Percentiles rank a stretch among this genome's conserved stretches.
phyloP scores from a whole-genome alignment of 2,113 vertebrate genomes.

The Passer montanus region DNA sequence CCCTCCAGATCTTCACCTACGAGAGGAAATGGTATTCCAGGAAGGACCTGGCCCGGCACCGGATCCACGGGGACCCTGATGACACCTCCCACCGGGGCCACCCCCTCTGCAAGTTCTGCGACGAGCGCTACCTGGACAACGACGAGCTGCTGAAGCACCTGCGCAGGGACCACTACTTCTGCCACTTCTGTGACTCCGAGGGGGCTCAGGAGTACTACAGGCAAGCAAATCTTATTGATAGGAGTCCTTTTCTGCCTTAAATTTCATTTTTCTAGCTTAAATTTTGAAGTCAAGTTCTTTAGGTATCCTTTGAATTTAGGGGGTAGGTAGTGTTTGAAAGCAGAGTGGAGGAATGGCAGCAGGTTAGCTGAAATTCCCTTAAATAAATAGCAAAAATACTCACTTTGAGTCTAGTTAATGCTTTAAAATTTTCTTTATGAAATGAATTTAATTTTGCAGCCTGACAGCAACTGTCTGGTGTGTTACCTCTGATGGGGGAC shows the following conservation, averaged over 20 bases:
- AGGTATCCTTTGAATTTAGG: neutral
- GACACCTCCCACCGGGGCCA: constrained; percentile 96
- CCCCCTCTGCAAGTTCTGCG: constrained; percentile 96
- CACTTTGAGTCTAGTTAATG: neutral
- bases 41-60: constrained; percentile 92
- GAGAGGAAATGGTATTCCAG: constrained; percentile 96
- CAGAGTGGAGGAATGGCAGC: neutral
- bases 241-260: rapidly evolving
- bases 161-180: constrained; percentile 94
- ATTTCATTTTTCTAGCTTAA: neutral
- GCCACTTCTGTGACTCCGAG: constrained; percentile 96
- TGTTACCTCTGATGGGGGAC: neutral
- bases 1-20: constrained; percentile 87
- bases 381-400: neutral
- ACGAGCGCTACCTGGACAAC: constrained; percentile 94
- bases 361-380: neutral
- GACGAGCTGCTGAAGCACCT: constrained; percentile 95
- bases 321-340: neutral
- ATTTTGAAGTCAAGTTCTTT: neutral
- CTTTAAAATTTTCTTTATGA: neutral
- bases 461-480: neutral
- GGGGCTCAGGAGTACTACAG: constrained; percentile 98
- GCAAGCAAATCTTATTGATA: rapidly evolving
- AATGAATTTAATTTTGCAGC: neutral
- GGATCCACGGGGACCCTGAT: constrained; percentile 92